Base-by-base conservation (phyloP, 2,797 vertebrate species). In the Sciaenops ocellatus region DNA sequence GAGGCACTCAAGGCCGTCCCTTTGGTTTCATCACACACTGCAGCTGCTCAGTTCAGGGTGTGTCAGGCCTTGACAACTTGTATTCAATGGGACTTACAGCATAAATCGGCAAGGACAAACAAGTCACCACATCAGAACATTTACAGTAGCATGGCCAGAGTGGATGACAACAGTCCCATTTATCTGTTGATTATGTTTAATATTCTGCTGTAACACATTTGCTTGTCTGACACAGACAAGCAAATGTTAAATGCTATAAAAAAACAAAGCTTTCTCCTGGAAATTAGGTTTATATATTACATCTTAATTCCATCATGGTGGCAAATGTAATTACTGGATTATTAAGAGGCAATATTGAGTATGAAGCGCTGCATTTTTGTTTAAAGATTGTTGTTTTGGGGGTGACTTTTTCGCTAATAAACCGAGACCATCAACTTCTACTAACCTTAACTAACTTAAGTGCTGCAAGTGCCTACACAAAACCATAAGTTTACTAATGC, bases 1-100 rank as follows among this genome's bases (percentile, higher is more conserved):
- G 41, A 80, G 56, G 51, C 69, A 38, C 41, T 73, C 83, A 86
- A 87, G 87, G 87, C 73, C 69, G 28, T 41, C 57, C 15, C 30
- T 60, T 81, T 61, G 76, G 47, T 82, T 76, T 73, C 63, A 77
- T 78, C 47, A 3, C 20, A 48, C 26, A 17, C 50, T 3, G 46
- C 30, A 59, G 77, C 70, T 78, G 67, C 69, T 80, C 85, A 69
- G 55, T 77, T 79, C 80, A 73, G 22, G 50, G 55, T 51, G 69
- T 76, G 59, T 68, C 63, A 64, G 70, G 24, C 63, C 51, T 0
- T 78, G 60, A 76, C 47, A 30, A 30, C 26, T 9, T 70, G 75
- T 30, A 80, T 72, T 82, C 70, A 72, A 6, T 28, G 16, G 30
- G 26, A 64, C 8, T 56, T 52, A 71, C 16, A 69, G 62, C 38